Conservation (phyloP, 2,797 vertebrate species). For the Chiloscyllium punctatum region DNA sequence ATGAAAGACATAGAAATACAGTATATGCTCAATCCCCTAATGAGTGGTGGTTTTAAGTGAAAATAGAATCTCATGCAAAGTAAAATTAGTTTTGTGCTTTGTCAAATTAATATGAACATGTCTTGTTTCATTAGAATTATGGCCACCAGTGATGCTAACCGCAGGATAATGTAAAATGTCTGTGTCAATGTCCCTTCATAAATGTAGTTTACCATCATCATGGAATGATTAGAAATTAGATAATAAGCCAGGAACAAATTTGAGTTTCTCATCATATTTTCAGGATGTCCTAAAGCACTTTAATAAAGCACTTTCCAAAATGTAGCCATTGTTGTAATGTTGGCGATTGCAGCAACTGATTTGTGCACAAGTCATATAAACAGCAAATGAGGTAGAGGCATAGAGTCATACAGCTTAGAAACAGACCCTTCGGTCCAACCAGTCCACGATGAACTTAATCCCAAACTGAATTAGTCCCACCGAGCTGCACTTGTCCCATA, state of each 20-base stretch:
- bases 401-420: too few species aligned
- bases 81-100: slow-evolving; percentile 2
- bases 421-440: too few species aligned
- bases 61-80: background rate
- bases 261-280: background rate
- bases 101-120: background rate
- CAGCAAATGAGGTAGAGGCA: background rate
- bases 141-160: background rate
- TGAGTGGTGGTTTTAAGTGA: background rate
- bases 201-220: background rate
- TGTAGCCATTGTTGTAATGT: background rate
- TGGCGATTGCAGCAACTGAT: background rate
- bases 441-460: too few species aligned
- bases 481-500: too few species aligned
- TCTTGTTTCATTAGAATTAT: background rate
- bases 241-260: background rate
- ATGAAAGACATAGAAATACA: background rate
- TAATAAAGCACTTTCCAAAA: background rate
- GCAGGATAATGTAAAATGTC: background rate
- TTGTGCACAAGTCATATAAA: background rate
- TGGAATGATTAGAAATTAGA: background rate
- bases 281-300: background rate
- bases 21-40: background rate
- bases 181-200: background rate
- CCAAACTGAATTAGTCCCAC: too few species aligned